A percentile compares a stretch with the other conserved stretches of the same genome.
phyloP scores from a whole-genome alignment of 2,797 vertebrate genomes.

The Acanthurus tractus region DNA sequence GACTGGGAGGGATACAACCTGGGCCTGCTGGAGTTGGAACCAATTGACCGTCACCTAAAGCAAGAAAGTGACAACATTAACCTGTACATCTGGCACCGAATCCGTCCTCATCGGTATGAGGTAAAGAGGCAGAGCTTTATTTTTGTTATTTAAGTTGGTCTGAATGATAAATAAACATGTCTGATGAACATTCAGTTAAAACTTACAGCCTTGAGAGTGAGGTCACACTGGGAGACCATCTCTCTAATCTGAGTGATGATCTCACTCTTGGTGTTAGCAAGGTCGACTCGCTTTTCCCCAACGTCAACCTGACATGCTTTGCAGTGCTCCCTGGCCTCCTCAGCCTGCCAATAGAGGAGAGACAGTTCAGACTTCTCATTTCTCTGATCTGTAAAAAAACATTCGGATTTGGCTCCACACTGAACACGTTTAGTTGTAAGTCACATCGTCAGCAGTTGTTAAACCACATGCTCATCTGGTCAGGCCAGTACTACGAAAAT shows the following conservation, averaged over 20 bases:
- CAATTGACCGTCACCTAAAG: slow-evolving; percentile 95
- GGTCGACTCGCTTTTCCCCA: slow-evolving; percentile 89
- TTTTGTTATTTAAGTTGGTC: neutral
- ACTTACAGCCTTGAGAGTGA: slow-evolving; percentile 97
- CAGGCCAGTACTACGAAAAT: neutral
- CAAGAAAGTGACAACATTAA: neutral
- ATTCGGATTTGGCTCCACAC: neutral
- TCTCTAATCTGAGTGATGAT: slow-evolving; percentile 93
- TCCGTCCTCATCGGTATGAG: neutral
- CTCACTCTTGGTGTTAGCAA: slow-evolving; percentile 93
- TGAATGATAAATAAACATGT: neutral
- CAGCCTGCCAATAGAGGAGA: slow-evolving; percentile 84
- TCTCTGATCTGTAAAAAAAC: neutral
- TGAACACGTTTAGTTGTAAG: neutral
- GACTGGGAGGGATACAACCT: slow-evolving; percentile 92
- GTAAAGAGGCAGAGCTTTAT: too few relatives aligned
- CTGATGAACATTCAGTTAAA: neutral
- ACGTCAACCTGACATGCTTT: slow-evolving; percentile 91
- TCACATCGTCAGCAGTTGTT: neutral
- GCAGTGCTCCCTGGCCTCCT: slow-evolving; percentile 93
- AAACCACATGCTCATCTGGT: neutral
- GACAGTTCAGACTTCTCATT: neutral
- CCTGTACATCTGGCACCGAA: rapidly evolving
- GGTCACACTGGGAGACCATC: slow-evolving; percentile 97
- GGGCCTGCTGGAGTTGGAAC: slow-evolving; percentile 97